A percentile compares a stretch with the other conserved stretches of the same genome.
phyloP scores from a whole-genome alignment of 2,113 vertebrate genomes.

The Emydocephalus ijimae region DNA sequence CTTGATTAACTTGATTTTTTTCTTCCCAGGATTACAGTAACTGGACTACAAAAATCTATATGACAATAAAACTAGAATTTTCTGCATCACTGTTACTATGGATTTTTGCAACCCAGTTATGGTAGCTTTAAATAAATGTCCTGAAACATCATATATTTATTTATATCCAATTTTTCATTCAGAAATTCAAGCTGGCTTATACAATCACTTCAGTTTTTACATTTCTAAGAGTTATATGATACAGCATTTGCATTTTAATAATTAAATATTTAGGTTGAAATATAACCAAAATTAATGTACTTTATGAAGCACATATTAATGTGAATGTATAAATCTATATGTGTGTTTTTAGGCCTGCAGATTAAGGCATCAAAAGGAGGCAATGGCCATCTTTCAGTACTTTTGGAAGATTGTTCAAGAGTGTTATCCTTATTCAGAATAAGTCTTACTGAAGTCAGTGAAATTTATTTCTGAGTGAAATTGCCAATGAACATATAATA shows the following conservation, averaged over 20 bases:
- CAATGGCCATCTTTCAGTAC: neutral
- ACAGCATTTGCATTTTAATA: neutral
- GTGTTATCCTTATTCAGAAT: neutral
- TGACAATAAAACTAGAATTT: neutral
- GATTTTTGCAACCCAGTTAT: neutral
- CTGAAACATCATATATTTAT: neutral
- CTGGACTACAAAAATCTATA: neutral
- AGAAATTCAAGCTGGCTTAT: neutral
- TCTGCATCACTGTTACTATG: neutral
- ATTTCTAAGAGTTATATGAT: neutral
- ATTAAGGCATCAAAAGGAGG: neutral
- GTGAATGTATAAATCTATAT: neutral
- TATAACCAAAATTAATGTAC: neutral
- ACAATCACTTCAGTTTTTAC: neutral
- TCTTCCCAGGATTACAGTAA: neutral
- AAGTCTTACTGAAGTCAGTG: neutral
- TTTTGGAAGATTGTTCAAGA: neutral
- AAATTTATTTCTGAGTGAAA: neutral
- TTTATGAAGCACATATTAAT: neutral
- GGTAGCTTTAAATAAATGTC: neutral
- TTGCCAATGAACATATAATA: neutral
- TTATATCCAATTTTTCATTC: neutral
- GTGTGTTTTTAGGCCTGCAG: neutral
- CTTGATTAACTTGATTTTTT: neutral
- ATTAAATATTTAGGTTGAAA: neutral